These are phyloP conservation scores for Acanthosoma haemorrhoidale DNA, from an alignment of 2,888 invertebrate genomes.

Conservation along the genomic window DNA sequence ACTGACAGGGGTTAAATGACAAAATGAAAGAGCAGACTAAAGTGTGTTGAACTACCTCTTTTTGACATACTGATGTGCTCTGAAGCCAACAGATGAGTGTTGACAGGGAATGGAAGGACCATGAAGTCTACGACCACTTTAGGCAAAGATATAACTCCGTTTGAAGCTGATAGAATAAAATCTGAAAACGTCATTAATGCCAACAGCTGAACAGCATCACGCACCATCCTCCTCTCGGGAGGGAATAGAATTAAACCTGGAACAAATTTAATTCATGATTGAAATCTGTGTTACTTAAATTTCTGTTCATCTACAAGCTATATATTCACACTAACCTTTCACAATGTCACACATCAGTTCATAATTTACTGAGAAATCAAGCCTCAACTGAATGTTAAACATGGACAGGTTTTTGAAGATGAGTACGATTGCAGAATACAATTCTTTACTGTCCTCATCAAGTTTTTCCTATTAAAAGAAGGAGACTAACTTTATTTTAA, in stretches of 20 bases:
- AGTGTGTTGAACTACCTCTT: neutral
- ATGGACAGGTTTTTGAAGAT: constrained; percentile 53
- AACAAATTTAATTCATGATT: constrained; percentile 37
- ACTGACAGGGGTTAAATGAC: no score
- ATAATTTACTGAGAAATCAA: constrained; percentile 52
- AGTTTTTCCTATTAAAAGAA: constrained; percentile 49
- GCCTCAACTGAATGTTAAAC: constrained; percentile 50
- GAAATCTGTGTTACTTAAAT: no score
- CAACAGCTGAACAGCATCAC: constrained; percentile 51
- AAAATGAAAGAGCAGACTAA: neutral
- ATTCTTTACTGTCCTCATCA: constrained; percentile 52
- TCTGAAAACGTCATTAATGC: constrained; percentile 51
- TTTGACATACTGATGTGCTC: neutral
- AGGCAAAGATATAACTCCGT: constrained; percentile 50
- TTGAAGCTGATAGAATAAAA: constrained; percentile 46
- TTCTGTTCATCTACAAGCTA: neutral
- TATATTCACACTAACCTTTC: constrained; percentile 47
- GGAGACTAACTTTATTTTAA: no score
- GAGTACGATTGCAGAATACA: constrained; percentile 50
- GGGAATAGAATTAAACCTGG: constrained; percentile 53
- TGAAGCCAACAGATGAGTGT: constrained; percentile 45
- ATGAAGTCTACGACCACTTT: constrained; percentile 47
- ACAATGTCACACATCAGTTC: constrained; percentile 49
- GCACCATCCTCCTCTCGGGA: constrained; percentile 51
- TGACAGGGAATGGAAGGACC: constrained; percentile 50